These are phyloP conservation scores for Sciurus niger DNA, from an alignment of 2,113 vertebrate species.

Conservation along the genomic window DNA sequence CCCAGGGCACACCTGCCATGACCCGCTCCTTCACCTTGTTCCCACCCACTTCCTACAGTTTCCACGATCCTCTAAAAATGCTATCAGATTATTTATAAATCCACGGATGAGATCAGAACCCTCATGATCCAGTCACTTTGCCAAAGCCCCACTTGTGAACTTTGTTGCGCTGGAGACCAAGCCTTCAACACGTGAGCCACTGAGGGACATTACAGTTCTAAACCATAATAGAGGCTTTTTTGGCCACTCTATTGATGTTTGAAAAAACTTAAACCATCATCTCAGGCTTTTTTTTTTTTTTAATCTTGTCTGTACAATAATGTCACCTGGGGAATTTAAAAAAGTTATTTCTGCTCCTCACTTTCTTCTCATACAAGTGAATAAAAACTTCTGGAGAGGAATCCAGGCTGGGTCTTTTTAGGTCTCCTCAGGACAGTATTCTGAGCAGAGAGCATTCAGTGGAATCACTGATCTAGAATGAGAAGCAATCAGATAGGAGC, in stretches of 20 bases:
- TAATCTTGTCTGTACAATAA: neutral
- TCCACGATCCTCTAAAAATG: neutral
- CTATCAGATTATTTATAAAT: neutral
- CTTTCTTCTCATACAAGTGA: neutral
- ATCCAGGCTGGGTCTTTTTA: neutral
- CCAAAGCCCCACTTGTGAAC: neutral
- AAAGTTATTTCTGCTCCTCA: neutral
- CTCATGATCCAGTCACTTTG: too few species aligned
- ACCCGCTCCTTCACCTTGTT: neutral
- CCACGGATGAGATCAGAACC: neutral
- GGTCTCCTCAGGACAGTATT: neutral
- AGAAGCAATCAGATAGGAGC: neutral
- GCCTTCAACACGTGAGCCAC: neutral
- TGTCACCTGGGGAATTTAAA: neutral
- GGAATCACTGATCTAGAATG: neutral
- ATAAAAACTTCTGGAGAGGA: neutral
- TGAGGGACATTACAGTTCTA: neutral
- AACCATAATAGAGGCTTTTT: neutral
- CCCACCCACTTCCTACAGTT: neutral
- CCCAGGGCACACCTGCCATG: neutral
- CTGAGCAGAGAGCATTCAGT: neutral
- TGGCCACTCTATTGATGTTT: neutral
- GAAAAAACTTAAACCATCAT: neutral
- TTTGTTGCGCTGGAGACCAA: neutral
- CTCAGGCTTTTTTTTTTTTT: neutral